These are phyloP conservation scores for Drosophila leontia DNA, from an alignment of 1,140 invertebrate genomes.

Conservation along the genomic window DNA sequence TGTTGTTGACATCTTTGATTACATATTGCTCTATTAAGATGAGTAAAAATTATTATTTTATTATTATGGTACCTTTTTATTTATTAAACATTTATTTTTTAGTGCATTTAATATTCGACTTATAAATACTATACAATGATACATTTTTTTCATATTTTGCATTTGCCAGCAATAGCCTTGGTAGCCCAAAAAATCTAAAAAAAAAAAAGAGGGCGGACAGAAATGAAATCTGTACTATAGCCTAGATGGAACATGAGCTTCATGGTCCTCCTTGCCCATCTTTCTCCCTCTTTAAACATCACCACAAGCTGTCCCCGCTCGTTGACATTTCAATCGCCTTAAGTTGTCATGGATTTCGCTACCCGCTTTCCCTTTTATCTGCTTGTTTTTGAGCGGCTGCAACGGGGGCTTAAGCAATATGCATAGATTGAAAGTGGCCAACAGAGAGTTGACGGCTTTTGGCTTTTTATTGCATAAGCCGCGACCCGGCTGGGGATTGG, in stretches of 20 bases:
- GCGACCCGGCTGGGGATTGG: background rate
- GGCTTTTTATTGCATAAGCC: slow-evolving; percentile 36
- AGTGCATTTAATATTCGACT: slow-evolving; percentile 7
- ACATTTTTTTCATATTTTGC: slow-evolving; percentile 9
- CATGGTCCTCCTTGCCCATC: background rate
- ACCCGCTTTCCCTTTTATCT: slow-evolving; percentile 23
- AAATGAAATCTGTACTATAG: slow-evolving; percentile 22
- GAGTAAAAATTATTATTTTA: no score
- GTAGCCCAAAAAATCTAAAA: slow-evolving; percentile 22
- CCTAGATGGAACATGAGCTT: background rate
- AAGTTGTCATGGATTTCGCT: slow-evolving; percentile 44
- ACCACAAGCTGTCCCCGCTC: slow-evolving; percentile 26
- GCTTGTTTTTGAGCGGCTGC: slow-evolving; percentile 42
- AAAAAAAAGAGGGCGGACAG: background rate
- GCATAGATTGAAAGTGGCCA: slow-evolving; percentile 39
- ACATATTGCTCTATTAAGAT: background rate
- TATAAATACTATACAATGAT: background rate
- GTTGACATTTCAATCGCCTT: slow-evolving; percentile 58
- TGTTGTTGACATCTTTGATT: background rate
- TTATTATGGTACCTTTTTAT: background rate
- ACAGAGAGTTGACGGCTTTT: slow-evolving; percentile 21
- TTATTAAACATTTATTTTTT: no score
- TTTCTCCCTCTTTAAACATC: background rate
- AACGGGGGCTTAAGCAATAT: slow-evolving; percentile 32
- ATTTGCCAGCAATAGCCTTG: slow-evolving; percentile 27